Conservation (phyloP, 2,113 vertebrate species). For the Nipponia nippon region DNA sequence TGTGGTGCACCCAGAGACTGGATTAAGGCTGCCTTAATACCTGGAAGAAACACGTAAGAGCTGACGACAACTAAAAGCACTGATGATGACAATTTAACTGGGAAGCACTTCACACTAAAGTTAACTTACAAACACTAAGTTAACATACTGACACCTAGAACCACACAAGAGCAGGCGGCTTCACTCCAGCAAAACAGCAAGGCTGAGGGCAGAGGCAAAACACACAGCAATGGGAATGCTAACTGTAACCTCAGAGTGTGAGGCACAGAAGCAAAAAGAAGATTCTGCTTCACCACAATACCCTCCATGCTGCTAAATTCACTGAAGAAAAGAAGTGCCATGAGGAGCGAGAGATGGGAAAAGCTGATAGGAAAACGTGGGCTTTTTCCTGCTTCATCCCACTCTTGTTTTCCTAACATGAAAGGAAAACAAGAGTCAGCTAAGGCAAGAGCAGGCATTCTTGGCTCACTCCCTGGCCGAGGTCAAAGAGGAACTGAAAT, state of each 20-base stretch:
- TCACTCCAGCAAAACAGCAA: not conserved
- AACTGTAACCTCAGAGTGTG: not conserved
- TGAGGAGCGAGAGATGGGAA: not conserved
- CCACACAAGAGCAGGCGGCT: not conserved
- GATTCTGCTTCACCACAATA: not conserved
- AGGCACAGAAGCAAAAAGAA: not conserved
- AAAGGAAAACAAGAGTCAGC: not conserved
- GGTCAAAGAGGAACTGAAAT: not conserved
- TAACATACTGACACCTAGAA: not conserved
- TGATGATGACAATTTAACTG: not conserved
- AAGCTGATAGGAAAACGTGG: fast-evolving
- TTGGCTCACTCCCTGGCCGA: not conserved
- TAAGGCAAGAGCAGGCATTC: not conserved
- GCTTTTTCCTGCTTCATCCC: not conserved
- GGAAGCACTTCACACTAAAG: not conserved
- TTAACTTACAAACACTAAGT: not conserved
- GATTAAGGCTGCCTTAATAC: not conserved
- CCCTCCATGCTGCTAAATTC: not conserved
- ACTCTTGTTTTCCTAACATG: not conserved
- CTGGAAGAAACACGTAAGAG: not conserved
- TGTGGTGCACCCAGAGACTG: not conserved
- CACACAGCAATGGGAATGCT: not conserved
- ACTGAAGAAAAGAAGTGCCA: not conserved
- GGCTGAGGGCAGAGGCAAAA: not conserved
- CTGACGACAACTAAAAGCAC: not conserved